Conservation (phyloP, 2,797 vertebrate species). For the Tarsius wallacei region DNA sequence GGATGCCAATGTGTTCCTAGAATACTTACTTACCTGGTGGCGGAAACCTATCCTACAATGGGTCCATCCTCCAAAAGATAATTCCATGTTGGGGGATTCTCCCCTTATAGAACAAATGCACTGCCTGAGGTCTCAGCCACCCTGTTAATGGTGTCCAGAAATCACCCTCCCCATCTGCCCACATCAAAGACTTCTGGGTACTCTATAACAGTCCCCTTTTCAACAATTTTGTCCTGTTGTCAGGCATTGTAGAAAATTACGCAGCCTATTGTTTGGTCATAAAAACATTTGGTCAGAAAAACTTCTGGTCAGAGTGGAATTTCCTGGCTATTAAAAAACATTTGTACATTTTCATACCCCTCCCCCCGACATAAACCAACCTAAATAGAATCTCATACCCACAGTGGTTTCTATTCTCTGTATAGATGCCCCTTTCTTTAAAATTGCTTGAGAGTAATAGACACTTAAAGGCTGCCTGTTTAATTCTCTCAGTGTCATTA, state of each 20-base stretch:
- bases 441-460: neutral
- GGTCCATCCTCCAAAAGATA: no score
- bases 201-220: neutral
- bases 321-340: neutral
- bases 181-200: neutral
- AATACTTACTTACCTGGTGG: no score
- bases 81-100: no score
- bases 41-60: no score
- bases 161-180: no score
- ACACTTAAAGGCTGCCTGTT: neutral
- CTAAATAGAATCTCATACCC: neutral
- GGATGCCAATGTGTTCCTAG: no score
- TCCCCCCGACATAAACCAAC: neutral
- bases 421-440: neutral
- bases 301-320: neutral
- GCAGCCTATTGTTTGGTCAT: neutral
- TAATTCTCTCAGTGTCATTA: neutral
- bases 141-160: neutral
- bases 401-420: neutral
- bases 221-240: neutral
- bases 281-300: conserved; percentile 9
- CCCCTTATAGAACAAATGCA: neutral
- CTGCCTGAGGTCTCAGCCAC: neutral
- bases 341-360: neutral
- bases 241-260: neutral